Percentiles rank a stretch among this genome's conserved stretches.
These are phyloP conservation scores for Deroplatys truncata DNA, from an alignment of 2,888 invertebrate genomes.

Conservation along the genomic window DNA sequence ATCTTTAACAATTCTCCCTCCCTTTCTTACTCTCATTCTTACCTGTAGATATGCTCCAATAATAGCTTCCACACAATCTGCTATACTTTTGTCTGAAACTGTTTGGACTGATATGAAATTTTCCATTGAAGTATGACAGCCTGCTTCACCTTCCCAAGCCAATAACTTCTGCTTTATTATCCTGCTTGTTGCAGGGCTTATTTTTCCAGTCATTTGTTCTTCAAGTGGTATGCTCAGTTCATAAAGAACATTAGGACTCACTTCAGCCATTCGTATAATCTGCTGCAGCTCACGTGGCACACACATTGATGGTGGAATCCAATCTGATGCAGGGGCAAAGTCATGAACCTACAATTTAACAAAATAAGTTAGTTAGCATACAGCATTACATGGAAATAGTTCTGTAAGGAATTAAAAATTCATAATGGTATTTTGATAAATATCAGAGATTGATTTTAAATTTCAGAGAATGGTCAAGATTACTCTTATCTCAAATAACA, in stretches of 20 bases:
- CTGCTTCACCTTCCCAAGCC: constrained; percentile 41
- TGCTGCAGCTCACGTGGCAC: constrained; percentile 52
- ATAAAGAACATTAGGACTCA: constrained; percentile 49
- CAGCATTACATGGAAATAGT: neutral
- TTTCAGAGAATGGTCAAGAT: no score
- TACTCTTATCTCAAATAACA: no score
- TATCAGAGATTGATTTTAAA: no score
- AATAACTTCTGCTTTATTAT: constrained; percentile 39
- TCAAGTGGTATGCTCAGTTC: constrained; percentile 45
- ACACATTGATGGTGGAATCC: constrained; percentile 74
- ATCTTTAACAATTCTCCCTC: neutral
- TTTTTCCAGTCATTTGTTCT: constrained; percentile 42
- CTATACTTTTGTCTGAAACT: constrained; percentile 62
- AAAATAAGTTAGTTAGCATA: neutral
- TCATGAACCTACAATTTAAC: constrained; percentile 45
- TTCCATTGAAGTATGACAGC: constrained; percentile 42
- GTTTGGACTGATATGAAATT: constrained; percentile 48
- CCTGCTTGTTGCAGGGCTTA: constrained; percentile 18
- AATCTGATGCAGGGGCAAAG: constrained; percentile 66
- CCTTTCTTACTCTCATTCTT: neutral
- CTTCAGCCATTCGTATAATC: constrained; percentile 44
- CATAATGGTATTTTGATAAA: no score
- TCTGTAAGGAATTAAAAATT: no score
- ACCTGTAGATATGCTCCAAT: constrained; percentile 63
- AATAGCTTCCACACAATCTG: constrained; percentile 83